Percentiles rank a stretch among this genome's conserved stretches.
Conservation (phyloP, 2,113 vertebrate genomes). For the Willisornis vidua region DNA sequence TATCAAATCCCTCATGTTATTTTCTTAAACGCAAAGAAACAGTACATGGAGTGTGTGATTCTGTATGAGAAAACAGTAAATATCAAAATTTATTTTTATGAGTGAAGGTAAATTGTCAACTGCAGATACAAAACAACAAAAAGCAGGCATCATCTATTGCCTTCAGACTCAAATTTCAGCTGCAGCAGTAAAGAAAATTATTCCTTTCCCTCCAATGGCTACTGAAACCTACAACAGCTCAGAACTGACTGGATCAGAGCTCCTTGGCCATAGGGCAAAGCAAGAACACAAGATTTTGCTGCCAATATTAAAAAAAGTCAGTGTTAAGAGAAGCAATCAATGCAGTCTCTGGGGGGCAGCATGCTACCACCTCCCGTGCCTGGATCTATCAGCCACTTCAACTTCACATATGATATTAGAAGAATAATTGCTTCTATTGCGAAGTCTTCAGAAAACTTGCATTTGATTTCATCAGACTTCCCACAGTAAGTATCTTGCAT, state of each 20-base stretch:
- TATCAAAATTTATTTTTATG: background rate
- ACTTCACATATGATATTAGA: background rate
- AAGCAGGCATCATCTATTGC: background rate
- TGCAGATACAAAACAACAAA: background rate
- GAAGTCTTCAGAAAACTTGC: background rate
- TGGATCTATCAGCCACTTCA: background rate
- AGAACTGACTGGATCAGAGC: background rate
- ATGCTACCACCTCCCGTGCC: constrained; percentile 15
- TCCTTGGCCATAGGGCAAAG: background rate
- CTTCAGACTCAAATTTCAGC: background rate
- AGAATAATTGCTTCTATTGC: background rate
- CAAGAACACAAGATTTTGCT: background rate
- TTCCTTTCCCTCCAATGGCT: background rate
- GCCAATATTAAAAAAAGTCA: background rate
- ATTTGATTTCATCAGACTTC: background rate
- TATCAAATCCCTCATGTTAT: background rate
- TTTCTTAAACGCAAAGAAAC: background rate
- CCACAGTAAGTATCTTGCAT: background rate
- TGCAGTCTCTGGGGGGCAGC: constrained; percentile 53
- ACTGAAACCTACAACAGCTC: background rate
- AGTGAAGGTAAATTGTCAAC: background rate
- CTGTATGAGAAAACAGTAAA: background rate
- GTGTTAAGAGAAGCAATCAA: background rate
- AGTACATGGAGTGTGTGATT: background rate
- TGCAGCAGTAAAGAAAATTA: background rate